Percentiles rank a stretch among this genome's conserved stretches.
Conservation (phyloP, 2,113 vertebrate genomes). For the Diadophis punctatus region DNA sequence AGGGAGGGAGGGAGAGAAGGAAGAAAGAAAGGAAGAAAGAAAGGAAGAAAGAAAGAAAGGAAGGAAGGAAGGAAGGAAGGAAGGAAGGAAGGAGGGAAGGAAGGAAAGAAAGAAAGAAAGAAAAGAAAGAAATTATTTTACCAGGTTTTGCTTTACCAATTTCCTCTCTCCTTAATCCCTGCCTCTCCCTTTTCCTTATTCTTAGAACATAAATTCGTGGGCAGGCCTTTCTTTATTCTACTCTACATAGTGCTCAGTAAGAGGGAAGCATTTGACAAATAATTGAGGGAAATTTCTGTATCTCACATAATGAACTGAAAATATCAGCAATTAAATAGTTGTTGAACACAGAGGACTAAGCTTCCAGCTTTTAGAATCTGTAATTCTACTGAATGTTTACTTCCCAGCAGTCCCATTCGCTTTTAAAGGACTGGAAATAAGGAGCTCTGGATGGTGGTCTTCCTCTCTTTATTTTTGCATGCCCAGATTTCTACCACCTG, state of each 20-base stretch:
- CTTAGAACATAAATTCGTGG: not conserved
- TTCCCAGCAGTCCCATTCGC: not conserved
- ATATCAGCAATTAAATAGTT: not conserved
- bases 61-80: not conserved
- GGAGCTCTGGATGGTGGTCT: not conserved
- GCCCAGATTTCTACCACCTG: not conserved
- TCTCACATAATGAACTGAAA: not conserved
- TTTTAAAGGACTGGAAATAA: not conserved
- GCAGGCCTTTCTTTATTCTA: conserved; percentile 1
- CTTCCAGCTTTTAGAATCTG: not conserved
- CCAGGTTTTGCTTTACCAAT: not conserved
- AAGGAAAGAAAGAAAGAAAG: not conserved
- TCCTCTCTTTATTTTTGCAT: not conserved
- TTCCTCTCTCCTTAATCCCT: not conserved
- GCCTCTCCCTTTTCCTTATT: not conserved
- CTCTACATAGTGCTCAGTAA: not conserved
- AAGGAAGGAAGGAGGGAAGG: not conserved
- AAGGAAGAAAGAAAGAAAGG: not conserved
- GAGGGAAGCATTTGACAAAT: not conserved
- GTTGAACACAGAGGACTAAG: not conserved
- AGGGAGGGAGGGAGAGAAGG: not conserved
- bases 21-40: not conserved
- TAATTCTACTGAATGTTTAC: not conserved
- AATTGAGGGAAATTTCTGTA: not conserved
- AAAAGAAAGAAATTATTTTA: not conserved